phyloP scores from a whole-genome alignment of 2,888 invertebrate genomes.

The Eumacrocentrus americanus region DNA sequence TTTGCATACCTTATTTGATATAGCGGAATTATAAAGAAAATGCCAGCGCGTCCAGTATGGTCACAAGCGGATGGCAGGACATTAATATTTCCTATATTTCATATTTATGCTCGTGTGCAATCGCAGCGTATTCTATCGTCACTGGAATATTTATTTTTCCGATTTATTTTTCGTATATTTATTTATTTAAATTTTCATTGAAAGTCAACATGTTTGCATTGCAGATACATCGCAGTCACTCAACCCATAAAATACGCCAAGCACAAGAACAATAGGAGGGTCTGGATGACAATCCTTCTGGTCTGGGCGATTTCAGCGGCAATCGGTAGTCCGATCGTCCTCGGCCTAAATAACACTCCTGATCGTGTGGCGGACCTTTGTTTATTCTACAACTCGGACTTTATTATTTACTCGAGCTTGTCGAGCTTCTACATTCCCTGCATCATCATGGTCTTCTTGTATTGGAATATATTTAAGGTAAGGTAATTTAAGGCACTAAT shows the following conservation, averaged over 20 bases:
- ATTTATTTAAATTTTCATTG: neutral
- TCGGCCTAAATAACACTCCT: conserved; percentile 94
- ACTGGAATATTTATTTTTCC: neutral
- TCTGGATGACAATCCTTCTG: conserved; percentile 91
- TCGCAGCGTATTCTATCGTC: too few species aligned
- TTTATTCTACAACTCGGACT: conserved; percentile 96
- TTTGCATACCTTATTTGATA: conserved; percentile 26
- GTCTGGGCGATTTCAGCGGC: conserved; percentile 96
- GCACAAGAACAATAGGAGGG: conserved; percentile 94
- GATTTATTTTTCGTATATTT: too few species aligned
- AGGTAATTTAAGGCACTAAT: conserved; percentile 51
- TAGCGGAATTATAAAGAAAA: conserved; percentile 1
- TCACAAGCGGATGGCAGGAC: neutral
- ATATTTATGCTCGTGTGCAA: too few species aligned
- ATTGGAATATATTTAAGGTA: conserved; percentile 97
- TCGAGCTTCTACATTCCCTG: conserved; percentile 99
- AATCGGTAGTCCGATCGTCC: conserved; percentile 94
- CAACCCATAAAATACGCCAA: conserved; percentile 99
- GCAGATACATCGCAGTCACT: conserved; percentile 98
- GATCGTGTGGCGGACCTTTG: conserved; percentile 84
- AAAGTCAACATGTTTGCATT: conserved; percentile 50
- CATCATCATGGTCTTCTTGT: conserved; percentile 97
- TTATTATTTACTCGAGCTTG: conserved; percentile 96
- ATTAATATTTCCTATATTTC: too few species aligned
- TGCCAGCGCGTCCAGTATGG: conserved; percentile 2